Conservation (phyloP, 2,797 vertebrate genomes). For the Macrochelys suwanniensis region DNA sequence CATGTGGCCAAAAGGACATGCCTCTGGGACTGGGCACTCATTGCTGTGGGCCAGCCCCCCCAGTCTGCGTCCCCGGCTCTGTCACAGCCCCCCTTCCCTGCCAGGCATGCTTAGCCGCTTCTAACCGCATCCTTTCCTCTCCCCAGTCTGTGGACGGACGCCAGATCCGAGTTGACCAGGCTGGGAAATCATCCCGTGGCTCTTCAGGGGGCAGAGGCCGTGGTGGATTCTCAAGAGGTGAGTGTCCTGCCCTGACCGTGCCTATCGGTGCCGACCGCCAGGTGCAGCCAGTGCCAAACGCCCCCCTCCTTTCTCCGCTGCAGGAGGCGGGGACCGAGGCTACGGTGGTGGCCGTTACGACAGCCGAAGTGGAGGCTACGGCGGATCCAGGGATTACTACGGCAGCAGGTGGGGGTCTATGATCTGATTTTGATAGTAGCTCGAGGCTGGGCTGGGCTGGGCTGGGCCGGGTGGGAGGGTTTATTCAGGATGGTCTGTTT, state of each 20-base stretch:
- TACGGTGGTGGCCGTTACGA: conserved; percentile 75
- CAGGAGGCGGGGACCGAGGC: conserved; percentile 76
- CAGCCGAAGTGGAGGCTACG: conserved; percentile 73
- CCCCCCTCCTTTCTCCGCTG: background rate
- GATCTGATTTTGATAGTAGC: background rate
- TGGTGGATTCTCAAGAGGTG: conserved; percentile 71
- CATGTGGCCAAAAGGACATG: background rate
- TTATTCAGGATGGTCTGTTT: background rate
- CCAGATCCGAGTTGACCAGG: conserved; percentile 90
- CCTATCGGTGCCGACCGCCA: accelerated
- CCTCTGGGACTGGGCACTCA: background rate
- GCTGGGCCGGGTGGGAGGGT: accelerated
- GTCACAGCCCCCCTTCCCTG: background rate
- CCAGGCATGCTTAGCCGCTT: accelerated
- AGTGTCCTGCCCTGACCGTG: background rate
- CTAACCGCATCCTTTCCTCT: background rate
- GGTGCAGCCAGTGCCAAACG: background rate
- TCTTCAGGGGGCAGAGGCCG: conserved; percentile 76
- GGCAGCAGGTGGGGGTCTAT: conserved; percentile 57
- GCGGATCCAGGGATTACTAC: conserved; percentile 71
- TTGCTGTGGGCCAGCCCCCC: no score
- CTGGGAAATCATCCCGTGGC: conserved; percentile 86
- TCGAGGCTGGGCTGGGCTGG: no score
- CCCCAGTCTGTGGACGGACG: conserved; percentile 88
- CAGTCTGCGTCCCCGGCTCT: background rate